Evolutionary conservation across 1,140 invertebrate species (phyloP).

Genomic region (Calliopsis andreniformis): DNA sequence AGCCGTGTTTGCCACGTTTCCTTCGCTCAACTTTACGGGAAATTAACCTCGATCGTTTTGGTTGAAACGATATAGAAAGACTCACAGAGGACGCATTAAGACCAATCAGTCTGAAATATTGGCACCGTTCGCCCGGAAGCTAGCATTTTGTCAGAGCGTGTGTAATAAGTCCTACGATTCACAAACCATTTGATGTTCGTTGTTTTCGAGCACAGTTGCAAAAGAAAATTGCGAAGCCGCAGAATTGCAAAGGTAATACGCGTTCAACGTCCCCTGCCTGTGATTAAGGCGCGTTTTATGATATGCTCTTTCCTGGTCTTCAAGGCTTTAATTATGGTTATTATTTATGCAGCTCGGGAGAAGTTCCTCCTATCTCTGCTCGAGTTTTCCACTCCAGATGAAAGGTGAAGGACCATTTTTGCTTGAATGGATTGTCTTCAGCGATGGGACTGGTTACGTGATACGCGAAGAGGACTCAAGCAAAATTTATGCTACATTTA

Average conservation of each 20-base stretch:
- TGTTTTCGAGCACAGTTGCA: neutral
- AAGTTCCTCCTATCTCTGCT: constrained; percentile 19
- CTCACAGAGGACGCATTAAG: neutral
- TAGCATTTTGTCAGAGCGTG: neutral
- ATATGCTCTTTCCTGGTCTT: neutral
- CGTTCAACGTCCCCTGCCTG: neutral
- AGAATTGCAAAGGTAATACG: neutral
- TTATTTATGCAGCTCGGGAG: neutral
- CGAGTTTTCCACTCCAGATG: no score
- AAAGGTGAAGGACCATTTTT: neutral
- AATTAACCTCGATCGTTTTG: neutral
- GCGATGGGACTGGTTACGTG: neutral
- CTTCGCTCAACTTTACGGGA: neutral
- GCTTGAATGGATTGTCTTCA: no score
- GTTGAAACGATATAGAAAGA: no score
- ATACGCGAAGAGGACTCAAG: neutral
- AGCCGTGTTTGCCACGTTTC: neutral
- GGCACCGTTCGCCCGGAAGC: neutral
- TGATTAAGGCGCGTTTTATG: constrained; percentile 4
- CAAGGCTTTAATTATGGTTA: constrained; percentile 33
- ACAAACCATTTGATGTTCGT: neutral
- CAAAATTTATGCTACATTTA: constrained; percentile 38
- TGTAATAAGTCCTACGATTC: neutral
- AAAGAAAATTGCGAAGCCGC: neutral
- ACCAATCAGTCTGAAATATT: neutral